Base-by-base conservation (phyloP, 2,797 vertebrate genomes). In the Poeciliopsis gracilis region DNA sequence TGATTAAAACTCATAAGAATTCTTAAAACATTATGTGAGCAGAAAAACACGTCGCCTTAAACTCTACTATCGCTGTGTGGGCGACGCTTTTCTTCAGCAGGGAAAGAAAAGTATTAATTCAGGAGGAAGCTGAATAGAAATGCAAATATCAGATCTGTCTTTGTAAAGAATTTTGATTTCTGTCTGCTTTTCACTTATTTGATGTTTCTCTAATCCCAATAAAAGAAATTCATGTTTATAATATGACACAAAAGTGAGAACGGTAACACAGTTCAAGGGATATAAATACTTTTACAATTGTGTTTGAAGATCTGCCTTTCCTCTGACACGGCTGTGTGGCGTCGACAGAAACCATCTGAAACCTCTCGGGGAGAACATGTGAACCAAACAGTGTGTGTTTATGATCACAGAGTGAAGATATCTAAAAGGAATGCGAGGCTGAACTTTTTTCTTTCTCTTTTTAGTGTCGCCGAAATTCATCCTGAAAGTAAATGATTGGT, bases 401-500 rank as follows among this genome's bases (percentile, higher is more conserved):
- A 72, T 72, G 12, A 79, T 57, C 45, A 61, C 11, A 67, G 67
- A 80, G 1, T 75, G 66, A 79, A 72, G 51, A 76, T 80, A 79
- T 84, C 63, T 79, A 45, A 47, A 57, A 49, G n/a, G 23, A 9
- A 36, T 23, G 72, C 10, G 12, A 38, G 43, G 71, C n/a, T 47
- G 55, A 75, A 74, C 78, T 80, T 78, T 49, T 30, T 46, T 33
- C 30, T 1, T 20, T 81, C 77, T 55, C 80, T 81, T 81, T 85
- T 80, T 76, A 78, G 82, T 77, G 67, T 53, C 51, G 53, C 33
- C 16, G 76, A 79, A 33, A 71, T 70, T 79, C 43, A 73, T 76
- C 73, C 82, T 51, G 55, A 9, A 28, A 86, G 81, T 70, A 83
- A 90, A 84, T 89, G 55, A 67, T 70, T 61, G 72, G 59, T 84